A percentile compares a stretch with the other conserved stretches of the same genome.
phyloP scores from a whole-genome alignment of 2,888 invertebrate genomes.

The Lepidonotus clava region DNA sequence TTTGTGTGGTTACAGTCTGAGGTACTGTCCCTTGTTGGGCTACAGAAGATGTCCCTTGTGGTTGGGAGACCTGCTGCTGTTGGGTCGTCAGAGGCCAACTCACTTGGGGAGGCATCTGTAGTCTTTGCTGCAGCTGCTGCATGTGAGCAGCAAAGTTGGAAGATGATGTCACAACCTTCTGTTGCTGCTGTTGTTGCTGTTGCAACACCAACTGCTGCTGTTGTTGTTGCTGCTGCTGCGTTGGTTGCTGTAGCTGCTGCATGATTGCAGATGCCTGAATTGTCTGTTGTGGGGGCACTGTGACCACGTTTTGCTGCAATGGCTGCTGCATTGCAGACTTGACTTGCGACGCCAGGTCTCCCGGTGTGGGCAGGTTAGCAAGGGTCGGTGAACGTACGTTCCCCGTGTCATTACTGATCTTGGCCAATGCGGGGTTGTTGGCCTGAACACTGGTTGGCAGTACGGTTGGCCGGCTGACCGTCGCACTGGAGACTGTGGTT shows the following conservation, averaged over 20 bases:
- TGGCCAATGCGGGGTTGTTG: constrained; percentile 32
- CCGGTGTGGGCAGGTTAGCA: constrained; percentile 46
- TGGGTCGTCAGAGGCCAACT: constrained; percentile 35
- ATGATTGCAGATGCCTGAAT: constrained; percentile 43
- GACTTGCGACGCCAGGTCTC: constrained; percentile 30
- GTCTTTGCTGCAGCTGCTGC: constrained; percentile 53
- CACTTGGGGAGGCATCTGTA: constrained; percentile 40
- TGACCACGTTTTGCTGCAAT: not conserved
- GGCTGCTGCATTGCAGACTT: constrained; percentile 22
- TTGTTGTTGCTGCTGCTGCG: constrained; percentile 7
- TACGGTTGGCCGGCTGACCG: not conserved
- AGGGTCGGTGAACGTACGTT: constrained; percentile 37
- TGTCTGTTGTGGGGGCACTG: constrained; percentile 52
- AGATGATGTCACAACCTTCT: not conserved
- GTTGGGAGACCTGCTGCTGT: not conserved
- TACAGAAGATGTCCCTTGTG: not conserved
- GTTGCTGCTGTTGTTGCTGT: constrained; percentile 36
- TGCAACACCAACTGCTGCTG: constrained; percentile 15
- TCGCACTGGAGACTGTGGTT: constrained; percentile 48
- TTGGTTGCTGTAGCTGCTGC: constrained; percentile 42
- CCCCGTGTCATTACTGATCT: constrained; percentile 6
- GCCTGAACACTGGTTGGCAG: constrained; percentile 7
- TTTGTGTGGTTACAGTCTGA: not conserved
- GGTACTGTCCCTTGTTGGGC: constrained; percentile 33
- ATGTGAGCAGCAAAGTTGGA: constrained; percentile 32